Evolutionary conservation across 2,113 vertebrate species (phyloP).

Genomic region (Nerophis lumbriciformis): DNA sequence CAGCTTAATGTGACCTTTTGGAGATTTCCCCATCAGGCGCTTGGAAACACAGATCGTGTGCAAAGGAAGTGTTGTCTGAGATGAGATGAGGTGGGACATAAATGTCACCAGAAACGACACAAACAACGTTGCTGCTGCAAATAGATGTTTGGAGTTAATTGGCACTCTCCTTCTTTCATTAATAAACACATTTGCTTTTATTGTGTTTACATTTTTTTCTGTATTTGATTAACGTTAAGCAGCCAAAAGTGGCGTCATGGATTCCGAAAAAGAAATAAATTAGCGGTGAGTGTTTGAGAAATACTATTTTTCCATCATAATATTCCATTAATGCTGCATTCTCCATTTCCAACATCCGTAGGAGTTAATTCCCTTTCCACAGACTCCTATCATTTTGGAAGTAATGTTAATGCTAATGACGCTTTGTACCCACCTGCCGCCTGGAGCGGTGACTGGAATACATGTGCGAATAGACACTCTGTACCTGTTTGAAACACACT

Average conservation of each 20-base stretch:
- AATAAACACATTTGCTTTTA: conserved; percentile 31
- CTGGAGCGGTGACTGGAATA: conserved; percentile 29
- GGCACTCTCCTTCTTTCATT: background rate
- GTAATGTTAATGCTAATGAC: no score
- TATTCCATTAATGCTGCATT: background rate
- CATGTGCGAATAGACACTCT: conserved; percentile 35
- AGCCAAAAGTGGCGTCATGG: conserved; percentile 31
- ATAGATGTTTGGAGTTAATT: conserved; percentile 16
- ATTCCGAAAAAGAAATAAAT: conserved; percentile 24
- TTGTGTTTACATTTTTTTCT: conserved; percentile 10
- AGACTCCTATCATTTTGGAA: no score
- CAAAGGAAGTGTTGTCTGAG: conserved; percentile 29
- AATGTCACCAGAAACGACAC: conserved; percentile 22
- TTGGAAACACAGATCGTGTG: conserved; percentile 29
- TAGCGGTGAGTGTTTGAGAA: conserved; percentile 30
- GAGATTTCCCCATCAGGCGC: conserved; percentile 53
- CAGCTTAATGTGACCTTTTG: conserved; percentile 65
- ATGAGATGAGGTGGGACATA: conserved; percentile 27
- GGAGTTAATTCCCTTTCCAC: background rate
- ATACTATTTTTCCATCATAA: background rate
- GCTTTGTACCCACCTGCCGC: background rate
- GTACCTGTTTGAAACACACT: conserved; percentile 10
- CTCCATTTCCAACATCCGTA: background rate
- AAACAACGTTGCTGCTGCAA: conserved; percentile 22
- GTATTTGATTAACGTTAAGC: conserved; percentile 38